A percentile compares a stretch with the other conserved stretches of the same genome.
Evolutionary conservation across 2,113 vertebrate genomes (phyloP).

Genomic region (Paramormyrops kingsleyae): DNA sequence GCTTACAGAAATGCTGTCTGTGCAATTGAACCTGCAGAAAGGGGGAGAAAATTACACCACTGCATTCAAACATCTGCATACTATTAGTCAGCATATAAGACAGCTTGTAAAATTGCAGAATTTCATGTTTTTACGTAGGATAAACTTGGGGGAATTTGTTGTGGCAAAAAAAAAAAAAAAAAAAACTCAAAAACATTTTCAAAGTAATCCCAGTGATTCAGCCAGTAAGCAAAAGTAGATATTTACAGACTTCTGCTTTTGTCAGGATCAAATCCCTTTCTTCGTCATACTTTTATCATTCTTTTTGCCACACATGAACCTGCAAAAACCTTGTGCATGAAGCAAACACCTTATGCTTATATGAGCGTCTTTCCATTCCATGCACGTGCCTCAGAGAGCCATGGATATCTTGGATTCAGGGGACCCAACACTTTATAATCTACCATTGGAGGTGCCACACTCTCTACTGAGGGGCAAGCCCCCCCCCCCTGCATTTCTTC

Average conservation of each 20-base stretch:
- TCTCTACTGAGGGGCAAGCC: background rate
- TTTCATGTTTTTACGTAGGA: background rate
- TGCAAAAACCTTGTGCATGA: background rate
- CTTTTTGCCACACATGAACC: background rate
- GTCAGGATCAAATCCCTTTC: background rate
- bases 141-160: background rate
- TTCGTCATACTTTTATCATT: background rate
- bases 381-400: background rate
- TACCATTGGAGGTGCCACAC: background rate
- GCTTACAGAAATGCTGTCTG: background rate
- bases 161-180: background rate
- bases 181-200: background rate
- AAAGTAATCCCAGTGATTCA: background rate
- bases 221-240: background rate
- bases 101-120: background rate
- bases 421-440: background rate
- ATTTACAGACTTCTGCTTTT: conserved; percentile 9
- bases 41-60: background rate
- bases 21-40: background rate
- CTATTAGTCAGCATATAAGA: background rate
- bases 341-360: background rate
- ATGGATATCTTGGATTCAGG: background rate
- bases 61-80: background rate
- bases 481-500: background rate
- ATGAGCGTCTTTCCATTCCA: background rate